Evolutionary conservation across 2,888 invertebrate species (phyloP), one percentile per base, ranked within the genome.

Genomic region (Ellobium chinense): DNA sequence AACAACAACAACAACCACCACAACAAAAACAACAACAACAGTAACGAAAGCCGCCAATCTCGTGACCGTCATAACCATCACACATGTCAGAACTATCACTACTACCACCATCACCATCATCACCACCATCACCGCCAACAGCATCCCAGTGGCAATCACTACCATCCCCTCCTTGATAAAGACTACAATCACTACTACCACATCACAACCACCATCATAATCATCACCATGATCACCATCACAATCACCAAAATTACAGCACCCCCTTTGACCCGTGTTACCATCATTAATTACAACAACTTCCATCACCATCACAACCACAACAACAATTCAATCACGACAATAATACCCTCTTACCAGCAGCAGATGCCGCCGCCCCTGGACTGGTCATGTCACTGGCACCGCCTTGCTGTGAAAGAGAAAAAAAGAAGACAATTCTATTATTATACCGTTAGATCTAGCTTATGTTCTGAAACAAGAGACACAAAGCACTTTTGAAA

Each of bases 311-410:
- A n/a, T n/a, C n/a, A n/a, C n/a, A n/a, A n/a, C n/a, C n/a, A n/a
- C n/a, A n/a, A n/a, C n/a, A n/a, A n/a, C n/a, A n/a, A n/a, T n/a
- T n/a, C n/a, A n/a, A n/a, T n/a, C n/a, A n/a, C n/a, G n/a, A n/a
- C n/a, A n/a, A n/a, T n/a, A n/a, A n/a, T n/a, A n/a, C n/a, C n/a
- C n/a, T 31, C 77, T 73, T 27, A 82, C 82, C 82, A 37, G 80
- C 73, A 46, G 77, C 72, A 7, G 82, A 76, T 3, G 78, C 73
- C 29, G 80, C 80, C 14, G 77, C 79, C 36, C 76, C 77, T 29
- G 80, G 80, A 24, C 79, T 82, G 39, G 82, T 82, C 82, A 82
- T 82, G 66, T 82, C 82, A 82, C 77, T 77, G 46, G 77, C 72
- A 29, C 77, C 82, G n/a, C 82, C 82, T 73, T 76, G 82, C 82